Evolutionary conservation across 1,140 invertebrate genomes (phyloP).

Genomic region (Drosophila kikkawai): DNA sequence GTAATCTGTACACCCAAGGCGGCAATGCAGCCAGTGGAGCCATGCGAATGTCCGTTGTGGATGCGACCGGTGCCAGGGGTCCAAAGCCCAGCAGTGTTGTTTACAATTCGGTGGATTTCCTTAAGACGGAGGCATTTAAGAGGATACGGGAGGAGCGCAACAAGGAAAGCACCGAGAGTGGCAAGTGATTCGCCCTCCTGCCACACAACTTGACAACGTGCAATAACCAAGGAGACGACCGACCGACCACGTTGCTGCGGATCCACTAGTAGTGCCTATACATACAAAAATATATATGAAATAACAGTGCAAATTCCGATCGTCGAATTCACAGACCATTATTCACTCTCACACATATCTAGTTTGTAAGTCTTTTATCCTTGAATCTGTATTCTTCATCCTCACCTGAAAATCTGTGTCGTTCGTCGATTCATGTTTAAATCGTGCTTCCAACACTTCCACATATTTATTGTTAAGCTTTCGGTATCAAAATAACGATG

Average conservation of each 20-base stretch:
- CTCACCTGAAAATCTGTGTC: constrained; percentile 25
- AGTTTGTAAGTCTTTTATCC: constrained; percentile 25
- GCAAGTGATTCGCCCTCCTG: background rate
- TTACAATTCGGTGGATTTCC: constrained; percentile 96
- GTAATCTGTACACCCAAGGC: constrained; percentile 65
- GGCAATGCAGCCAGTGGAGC: constrained; percentile 9
- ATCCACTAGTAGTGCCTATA: constrained; percentile 61
- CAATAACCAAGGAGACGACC: constrained; percentile 47
- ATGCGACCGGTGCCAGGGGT: constrained; percentile 44
- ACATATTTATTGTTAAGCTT: constrained; percentile 39
- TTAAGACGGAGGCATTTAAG: constrained; percentile 96
- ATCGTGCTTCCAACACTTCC: constrained; percentile 69
- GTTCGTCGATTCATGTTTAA: constrained; percentile 28
- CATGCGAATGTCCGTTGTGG: constrained; percentile 47
- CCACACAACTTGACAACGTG: constrained; percentile 46
- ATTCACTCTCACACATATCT: constrained; percentile 33
- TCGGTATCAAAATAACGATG: constrained; percentile 50
- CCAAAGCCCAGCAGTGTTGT: constrained; percentile 86
- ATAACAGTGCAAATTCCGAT: constrained; percentile 60
- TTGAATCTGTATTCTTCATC: constrained; percentile 10
- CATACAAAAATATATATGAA: background rate
- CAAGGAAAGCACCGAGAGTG: constrained; percentile 75
- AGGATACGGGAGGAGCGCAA: constrained; percentile 93
- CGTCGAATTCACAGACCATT: constrained; percentile 20
- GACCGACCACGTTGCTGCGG: constrained; percentile 43